Percentiles rank a stretch among this genome's conserved stretches.
These are phyloP conservation scores for Chondrosia reniformis DNA, from an alignment of 37 sponge, comb jelly and placozoan genomes.

Conservation along the genomic window DNA sequence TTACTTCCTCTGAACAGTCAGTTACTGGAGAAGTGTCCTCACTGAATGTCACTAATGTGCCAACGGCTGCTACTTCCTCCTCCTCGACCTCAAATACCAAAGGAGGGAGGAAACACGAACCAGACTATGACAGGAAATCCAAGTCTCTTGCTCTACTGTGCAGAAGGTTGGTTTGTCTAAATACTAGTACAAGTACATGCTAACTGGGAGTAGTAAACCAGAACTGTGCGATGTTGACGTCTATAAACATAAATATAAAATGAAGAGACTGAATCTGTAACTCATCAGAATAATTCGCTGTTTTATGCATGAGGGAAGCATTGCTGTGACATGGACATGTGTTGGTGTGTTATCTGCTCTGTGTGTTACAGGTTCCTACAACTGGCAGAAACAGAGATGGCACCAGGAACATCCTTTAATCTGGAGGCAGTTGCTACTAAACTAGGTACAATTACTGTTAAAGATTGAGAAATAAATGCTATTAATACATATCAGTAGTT, in stretches of 20 bases:
- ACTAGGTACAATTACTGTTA: conserved; percentile 22
- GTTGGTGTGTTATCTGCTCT: background rate
- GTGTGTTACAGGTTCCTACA: conserved; percentile 45
- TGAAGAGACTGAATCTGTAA: too few species aligned
- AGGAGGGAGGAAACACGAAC: conserved; percentile 19
- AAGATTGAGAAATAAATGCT: too few species aligned
- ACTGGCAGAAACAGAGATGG: conserved; percentile 57
- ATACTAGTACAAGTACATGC: background rate
- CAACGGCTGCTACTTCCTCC: background rate
- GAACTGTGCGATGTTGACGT: too few species aligned
- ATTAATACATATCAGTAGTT: too few species aligned
- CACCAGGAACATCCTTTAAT: conserved; percentile 56
- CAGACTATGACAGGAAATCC: conserved; percentile 51
- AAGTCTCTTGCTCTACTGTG: conserved; percentile 79
- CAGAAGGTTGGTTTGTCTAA: conserved; percentile 45
- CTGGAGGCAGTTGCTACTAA: conserved; percentile 57
- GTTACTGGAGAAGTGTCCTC: too few species aligned
- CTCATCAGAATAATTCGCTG: too few species aligned
- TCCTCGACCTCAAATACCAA: background rate
- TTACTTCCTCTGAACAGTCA: too few species aligned
- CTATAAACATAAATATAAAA: too few species aligned
- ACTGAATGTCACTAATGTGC: too few species aligned
- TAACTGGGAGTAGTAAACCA: background rate
- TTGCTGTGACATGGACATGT: background rate
- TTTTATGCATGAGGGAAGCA: background rate